These are phyloP conservation scores for Dysidea cf. avara DNA, from an alignment of 37 sponge, comb jelly and placozoan species.

Conservation along the genomic window DNA sequence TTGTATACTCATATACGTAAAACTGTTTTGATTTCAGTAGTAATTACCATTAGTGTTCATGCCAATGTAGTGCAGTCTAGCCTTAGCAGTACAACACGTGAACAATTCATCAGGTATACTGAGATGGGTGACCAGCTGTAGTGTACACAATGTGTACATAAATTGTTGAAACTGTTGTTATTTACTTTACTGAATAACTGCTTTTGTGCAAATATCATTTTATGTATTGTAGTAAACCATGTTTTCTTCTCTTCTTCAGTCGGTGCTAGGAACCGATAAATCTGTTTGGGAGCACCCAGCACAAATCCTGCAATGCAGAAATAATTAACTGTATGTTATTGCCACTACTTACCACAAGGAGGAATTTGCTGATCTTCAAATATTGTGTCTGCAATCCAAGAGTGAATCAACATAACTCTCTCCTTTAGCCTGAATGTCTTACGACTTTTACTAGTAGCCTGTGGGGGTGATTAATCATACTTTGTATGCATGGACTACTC, in stretches of 20 bases:
- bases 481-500: too few relatives aligned
- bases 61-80: constrained; percentile 54
- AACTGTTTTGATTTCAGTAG: not conserved
- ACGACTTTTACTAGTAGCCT: constrained; percentile 40
- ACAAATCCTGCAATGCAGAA: constrained; percentile 49
- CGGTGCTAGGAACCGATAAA: constrained; percentile 58
- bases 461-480: too few relatives aligned
- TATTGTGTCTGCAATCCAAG: constrained; percentile 78
- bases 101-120: constrained; percentile 77
- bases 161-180: too few relatives aligned
- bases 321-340: not conserved
- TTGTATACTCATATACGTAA: not conserved
- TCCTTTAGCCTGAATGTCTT: constrained; percentile 72
- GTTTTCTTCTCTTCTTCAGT: constrained; percentile 42
- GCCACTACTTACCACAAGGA: constrained; percentile 9
- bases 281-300: constrained; percentile 54
- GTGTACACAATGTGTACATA: too few relatives aligned
- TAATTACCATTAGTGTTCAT: constrained; percentile 62
- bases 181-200: constrained; percentile 63
- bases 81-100: constrained; percentile 35
- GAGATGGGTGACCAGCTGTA: constrained; percentile 70
- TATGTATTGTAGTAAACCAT: constrained; percentile 63
- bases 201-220: constrained; percentile 62
- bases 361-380: not conserved
- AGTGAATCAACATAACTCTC: constrained; percentile 59